Evolutionary conservation across 2,113 vertebrate genomes (phyloP).

Genomic region (Cynocephalus volans): DNA sequence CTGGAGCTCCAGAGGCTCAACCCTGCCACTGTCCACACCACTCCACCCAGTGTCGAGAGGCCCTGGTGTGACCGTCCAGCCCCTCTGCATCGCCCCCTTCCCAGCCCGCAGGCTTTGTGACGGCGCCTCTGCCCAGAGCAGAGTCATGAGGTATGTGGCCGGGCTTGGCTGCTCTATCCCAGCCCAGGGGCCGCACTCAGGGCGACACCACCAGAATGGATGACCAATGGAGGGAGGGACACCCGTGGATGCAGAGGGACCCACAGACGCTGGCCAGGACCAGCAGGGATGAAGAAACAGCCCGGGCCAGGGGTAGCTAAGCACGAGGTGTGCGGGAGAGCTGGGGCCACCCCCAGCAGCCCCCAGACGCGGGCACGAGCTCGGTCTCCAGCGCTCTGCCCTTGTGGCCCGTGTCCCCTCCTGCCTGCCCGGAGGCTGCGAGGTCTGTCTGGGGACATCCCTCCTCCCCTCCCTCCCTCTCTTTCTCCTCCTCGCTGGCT

Average conservation of each 20-base stretch:
- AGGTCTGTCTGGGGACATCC: neutral
- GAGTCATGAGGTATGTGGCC: neutral
- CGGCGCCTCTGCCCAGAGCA: too few relatives aligned
- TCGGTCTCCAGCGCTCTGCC: too few relatives aligned
- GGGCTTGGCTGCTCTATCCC: neutral
- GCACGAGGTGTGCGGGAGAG: too few relatives aligned
- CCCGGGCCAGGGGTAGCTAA: neutral
- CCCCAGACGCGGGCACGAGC: neutral
- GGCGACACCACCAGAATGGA: too few relatives aligned
- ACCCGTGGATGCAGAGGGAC: too few relatives aligned
- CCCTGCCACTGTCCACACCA: rapidly evolving
- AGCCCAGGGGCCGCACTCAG: neutral
- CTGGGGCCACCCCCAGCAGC: neutral
- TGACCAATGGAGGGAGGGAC: neutral
- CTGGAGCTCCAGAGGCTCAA: rapidly evolving
- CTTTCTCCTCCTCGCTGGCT: neutral
- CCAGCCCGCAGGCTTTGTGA: rapidly evolving
- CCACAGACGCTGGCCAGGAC: neutral
- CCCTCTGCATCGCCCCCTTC: too few relatives aligned
- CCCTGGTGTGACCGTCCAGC: too few relatives aligned
- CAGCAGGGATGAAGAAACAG: rapidly evolving
- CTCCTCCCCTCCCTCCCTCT: neutral
- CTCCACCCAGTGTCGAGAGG: rapidly evolving
- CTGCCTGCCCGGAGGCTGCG: neutral
- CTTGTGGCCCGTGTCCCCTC: rapidly evolving